Evolutionary conservation across 2,113 vertebrate genomes (phyloP).

Genomic region (Phycodurus eques): DNA sequence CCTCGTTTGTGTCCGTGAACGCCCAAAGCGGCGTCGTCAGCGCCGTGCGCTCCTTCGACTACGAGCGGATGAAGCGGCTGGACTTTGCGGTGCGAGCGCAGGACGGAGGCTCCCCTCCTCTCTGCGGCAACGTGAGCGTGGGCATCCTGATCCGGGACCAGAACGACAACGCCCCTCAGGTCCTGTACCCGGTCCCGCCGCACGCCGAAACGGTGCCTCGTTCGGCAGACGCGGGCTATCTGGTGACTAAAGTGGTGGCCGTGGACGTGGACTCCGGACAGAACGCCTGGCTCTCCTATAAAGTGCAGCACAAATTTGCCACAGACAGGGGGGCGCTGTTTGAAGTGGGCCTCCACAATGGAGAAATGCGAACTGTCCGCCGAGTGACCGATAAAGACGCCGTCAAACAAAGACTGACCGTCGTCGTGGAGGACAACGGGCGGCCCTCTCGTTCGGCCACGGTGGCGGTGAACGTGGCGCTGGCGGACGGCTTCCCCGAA

Average conservation of each 20-base stretch:
- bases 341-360: conserved; percentile 9
- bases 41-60: conserved; percentile 61
- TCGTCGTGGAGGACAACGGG: conserved; percentile 7
- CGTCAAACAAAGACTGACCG: conserved; percentile 5
- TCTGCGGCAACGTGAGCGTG: conserved; percentile 18
- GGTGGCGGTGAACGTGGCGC: not conserved
- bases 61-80: conserved; percentile 54
- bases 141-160: not conserved
- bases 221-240: not conserved
- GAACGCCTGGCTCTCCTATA: conserved; percentile 7
- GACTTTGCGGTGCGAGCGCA: conserved; percentile 26
- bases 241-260: conserved; percentile 9
- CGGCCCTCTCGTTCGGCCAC: conserved; percentile 3
- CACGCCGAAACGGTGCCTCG: conserved; percentile 5
- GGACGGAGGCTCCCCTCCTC: conserved; percentile 39
- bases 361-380: conserved; percentile 4
- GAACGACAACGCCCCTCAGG: conserved; percentile 4
- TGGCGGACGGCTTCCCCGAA: not conserved
- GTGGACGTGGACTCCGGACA: conserved; percentile 7
- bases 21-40: conserved; percentile 62
- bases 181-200: conserved; percentile 1
- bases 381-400: conserved; percentile 6
- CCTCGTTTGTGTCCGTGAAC: conserved; percentile 57
- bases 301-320: not conserved
- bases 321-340: conserved; percentile 4